Evolutionary conservation across 2,888 invertebrate genomes (phyloP).

Genomic region (Eupithecia pulchellata): DNA sequence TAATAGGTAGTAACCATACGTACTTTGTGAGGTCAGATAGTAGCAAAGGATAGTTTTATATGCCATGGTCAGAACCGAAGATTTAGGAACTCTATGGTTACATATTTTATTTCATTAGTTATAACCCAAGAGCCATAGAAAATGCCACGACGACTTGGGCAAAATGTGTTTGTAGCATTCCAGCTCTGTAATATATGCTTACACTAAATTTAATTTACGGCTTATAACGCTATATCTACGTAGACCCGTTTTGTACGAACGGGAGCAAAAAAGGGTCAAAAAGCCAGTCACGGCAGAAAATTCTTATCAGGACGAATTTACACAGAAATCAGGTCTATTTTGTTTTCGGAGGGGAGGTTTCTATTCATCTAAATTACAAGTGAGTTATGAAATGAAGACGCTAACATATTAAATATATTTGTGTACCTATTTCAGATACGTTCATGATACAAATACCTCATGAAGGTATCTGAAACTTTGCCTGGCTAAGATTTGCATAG

Average conservation of each 20-base stretch:
- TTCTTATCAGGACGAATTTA: conserved; percentile 1
- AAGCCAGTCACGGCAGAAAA: conserved; percentile 13
- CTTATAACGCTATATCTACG: background rate
- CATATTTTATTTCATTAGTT: too few relatives aligned
- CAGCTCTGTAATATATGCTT: background rate
- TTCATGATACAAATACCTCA: background rate
- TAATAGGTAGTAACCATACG: too few relatives aligned
- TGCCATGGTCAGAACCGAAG: too few relatives aligned
- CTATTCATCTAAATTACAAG: background rate
- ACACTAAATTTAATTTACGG: background rate
- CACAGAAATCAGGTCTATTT: background rate
- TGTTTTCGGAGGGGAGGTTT: background rate
- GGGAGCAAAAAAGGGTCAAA: conserved; percentile 10
- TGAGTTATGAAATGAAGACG: background rate
- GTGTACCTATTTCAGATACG: too few relatives aligned
- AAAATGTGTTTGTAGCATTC: background rate
- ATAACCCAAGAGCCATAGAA: background rate
- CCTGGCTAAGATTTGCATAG: background rate
- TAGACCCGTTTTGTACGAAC: background rate
- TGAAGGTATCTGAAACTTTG: too few relatives aligned
- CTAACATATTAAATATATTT: too few relatives aligned
- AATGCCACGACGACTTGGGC: background rate
- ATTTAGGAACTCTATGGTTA: too few relatives aligned
- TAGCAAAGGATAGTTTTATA: background rate
- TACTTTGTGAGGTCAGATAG: background rate